Conservation (phyloP, 2,113 vertebrate genomes). For the Hepsetus odoe region DNA sequence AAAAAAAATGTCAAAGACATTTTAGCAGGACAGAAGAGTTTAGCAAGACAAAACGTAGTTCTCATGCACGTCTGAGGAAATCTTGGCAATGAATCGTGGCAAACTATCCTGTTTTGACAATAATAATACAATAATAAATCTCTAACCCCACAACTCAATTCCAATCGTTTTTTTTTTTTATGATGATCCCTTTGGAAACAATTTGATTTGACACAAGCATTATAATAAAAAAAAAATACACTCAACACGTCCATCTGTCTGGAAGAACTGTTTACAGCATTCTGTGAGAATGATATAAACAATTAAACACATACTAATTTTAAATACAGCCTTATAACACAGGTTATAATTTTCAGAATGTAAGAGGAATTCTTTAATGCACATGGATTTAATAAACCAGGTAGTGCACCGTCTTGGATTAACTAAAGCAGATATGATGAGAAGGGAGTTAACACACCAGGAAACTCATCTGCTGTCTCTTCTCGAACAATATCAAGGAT, state of each 20-base stretch:
- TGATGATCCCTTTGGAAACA: neutral
- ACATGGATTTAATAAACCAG: neutral
- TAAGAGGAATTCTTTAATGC: neutral
- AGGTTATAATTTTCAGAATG: neutral
- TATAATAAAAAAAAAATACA: neutral
- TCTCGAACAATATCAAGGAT: slow-evolving; percentile 53
- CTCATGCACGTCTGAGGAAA: neutral
- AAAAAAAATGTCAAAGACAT: slow-evolving; percentile 1
- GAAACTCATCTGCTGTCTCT: slow-evolving; percentile 22
- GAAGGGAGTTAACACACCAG: slow-evolving; percentile 12
- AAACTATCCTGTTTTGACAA: neutral
- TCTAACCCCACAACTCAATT: neutral
- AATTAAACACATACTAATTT: too few relatives aligned
- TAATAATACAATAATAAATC: neutral
- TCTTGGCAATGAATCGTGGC: neutral
- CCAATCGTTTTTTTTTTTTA: too few relatives aligned
- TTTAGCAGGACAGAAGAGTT: slow-evolving; percentile 11
- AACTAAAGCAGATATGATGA: neutral
- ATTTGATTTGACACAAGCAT: neutral
- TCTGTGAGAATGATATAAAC: too few relatives aligned
- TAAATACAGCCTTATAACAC: too few relatives aligned
- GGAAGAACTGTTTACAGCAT: too few relatives aligned
- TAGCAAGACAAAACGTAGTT: neutral
- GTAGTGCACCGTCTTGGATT: neutral
- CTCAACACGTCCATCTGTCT: too few relatives aligned